Conservation (phyloP, 2,797 vertebrate species). For the Lepidocolaptes lacrymiger region DNA sequence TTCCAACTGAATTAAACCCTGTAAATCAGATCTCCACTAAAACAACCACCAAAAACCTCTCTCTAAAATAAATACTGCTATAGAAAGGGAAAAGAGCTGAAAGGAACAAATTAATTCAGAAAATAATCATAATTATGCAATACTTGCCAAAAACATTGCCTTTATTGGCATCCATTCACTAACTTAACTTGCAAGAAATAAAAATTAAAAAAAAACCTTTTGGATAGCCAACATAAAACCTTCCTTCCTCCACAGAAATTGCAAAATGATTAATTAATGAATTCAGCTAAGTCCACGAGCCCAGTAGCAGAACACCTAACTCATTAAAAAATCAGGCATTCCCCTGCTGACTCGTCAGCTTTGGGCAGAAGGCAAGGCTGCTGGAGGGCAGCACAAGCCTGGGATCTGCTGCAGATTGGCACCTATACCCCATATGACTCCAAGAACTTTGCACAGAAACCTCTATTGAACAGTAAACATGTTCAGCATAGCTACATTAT, state of each 20-base stretch:
- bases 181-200: background rate
- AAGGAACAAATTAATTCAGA: background rate
- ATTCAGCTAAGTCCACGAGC: background rate
- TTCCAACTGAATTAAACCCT: background rate
- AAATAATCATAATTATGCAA: background rate
- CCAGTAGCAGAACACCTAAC: background rate
- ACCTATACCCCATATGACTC: background rate
- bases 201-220: background rate
- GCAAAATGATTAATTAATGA: conserved; percentile 41
- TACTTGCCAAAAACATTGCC: background rate
- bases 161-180: background rate
- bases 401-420: background rate
- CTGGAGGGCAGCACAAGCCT: background rate
- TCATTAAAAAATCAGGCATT: conserved; percentile 38
- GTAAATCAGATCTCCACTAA: background rate
- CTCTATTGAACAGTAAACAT: background rate
- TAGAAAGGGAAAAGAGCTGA: background rate
- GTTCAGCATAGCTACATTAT: background rate
- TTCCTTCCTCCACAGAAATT: background rate
- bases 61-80: background rate
- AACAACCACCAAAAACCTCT: background rate
- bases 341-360: conserved; percentile 5
- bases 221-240: background rate
- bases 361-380: background rate
- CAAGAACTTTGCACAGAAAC: background rate